Percentiles rank a stretch among this genome's conserved stretches.
These are phyloP conservation scores for Phalera bucephala DNA, from an alignment of 2,888 invertebrate species.

Conservation along the genomic window DNA sequence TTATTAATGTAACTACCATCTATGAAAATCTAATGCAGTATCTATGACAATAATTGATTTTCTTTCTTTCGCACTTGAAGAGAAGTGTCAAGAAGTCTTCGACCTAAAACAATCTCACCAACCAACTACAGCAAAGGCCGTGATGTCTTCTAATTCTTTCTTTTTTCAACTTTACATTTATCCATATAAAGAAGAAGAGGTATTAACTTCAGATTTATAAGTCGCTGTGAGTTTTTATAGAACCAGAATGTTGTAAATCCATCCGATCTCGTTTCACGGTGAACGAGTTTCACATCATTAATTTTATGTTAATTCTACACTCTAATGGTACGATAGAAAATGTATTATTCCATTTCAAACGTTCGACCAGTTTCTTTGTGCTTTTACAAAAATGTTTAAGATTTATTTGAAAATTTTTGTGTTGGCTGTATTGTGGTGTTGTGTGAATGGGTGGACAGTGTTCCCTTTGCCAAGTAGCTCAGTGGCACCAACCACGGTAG, in stretches of 20 bases:
- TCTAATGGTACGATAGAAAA: constrained; percentile 29
- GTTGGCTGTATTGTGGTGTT: constrained; percentile 17
- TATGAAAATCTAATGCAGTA: too few species aligned
- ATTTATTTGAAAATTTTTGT: constrained; percentile 16
- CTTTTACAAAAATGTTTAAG: constrained; percentile 22
- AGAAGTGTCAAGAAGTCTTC: too few species aligned
- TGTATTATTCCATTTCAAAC: constrained; percentile 27
- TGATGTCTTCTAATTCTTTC: too few species aligned
- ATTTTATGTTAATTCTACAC: constrained; percentile 48
- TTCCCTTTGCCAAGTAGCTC: constrained; percentile 43
- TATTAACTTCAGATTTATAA: too few species aligned
- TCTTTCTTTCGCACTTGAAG: too few species aligned
- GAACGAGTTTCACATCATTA: constrained; percentile 44
- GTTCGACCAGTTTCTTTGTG: constrained; percentile 20
- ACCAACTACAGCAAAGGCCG: too few species aligned
- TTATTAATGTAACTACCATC: too few species aligned
- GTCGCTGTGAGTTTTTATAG: too few species aligned
- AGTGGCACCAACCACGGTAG: constrained; percentile 4
- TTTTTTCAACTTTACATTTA: too few species aligned
- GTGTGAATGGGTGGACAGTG: constrained; percentile 34
- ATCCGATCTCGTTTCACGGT: constrained; percentile 44
- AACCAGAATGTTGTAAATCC: constrained; percentile 3
- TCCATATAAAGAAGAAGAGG: too few species aligned
- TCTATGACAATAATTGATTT: too few species aligned
- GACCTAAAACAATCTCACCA: too few species aligned